Percentiles rank a stretch among this genome's conserved stretches.
Conservation (phyloP, 2,888 invertebrate genomes). For the Parnassius smintheus region DNA sequence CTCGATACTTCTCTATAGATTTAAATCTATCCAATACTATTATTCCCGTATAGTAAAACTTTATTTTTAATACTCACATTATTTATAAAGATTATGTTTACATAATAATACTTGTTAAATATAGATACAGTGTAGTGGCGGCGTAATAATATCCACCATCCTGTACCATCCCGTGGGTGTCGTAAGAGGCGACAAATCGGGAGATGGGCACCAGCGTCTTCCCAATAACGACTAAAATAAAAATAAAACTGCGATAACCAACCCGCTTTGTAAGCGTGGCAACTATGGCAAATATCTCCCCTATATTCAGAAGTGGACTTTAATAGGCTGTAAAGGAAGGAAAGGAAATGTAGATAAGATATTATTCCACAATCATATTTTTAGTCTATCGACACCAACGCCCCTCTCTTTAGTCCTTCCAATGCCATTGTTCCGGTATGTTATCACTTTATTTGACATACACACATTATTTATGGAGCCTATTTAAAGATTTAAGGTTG, state of each 20-base stretch:
- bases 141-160: no score
- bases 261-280: no score
- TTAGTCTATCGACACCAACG: slow-evolving; percentile 29
- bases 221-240: no score
- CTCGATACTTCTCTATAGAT: slow-evolving; percentile 41
- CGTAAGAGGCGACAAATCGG: no score
- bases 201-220: no score
- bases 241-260: no score
- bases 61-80: slow-evolving; percentile 58
- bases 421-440: slow-evolving; percentile 55
- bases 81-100: slow-evolving; percentile 57
- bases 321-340: not conserved
- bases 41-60: slow-evolving; percentile 70
- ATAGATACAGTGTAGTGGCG: no score
- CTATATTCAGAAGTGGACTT: no score
- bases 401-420: slow-evolving; percentile 48
- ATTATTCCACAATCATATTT: not conserved
- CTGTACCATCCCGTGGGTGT: no score
- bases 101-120: no score
- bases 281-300: no score
- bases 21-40: slow-evolving; percentile 43
- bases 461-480: slow-evolving; percentile 62
- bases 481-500: slow-evolving; percentile 62
- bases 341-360: not conserved
- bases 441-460: slow-evolving; percentile 70